Base-by-base conservation (phyloP, 2,888 invertebrate genomes). In the Himalopsyche anomala region DNA sequence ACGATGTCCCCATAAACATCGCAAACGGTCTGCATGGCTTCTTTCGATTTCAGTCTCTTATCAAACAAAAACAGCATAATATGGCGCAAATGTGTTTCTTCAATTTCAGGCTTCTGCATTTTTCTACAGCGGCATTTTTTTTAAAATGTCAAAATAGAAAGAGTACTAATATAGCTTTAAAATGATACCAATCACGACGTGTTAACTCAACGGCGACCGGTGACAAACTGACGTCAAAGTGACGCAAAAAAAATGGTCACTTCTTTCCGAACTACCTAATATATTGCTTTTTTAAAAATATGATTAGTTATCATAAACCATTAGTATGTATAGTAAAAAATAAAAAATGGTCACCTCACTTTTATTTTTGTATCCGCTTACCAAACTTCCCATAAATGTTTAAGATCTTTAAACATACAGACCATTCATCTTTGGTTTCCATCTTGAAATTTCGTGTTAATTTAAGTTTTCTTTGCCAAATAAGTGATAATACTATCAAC, bases 141-240 rank as follows among this genome's bases (percentile, higher is more conserved):
- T n/a, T n/a, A 28, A 28, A 28, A 28, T 28, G 0, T 28, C 0
- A 62, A 69, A 69, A 69, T 69, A 17, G 1, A 69, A 69, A 69
- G n/a, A 69, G 69, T 69, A 69, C 69, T 69, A 69, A 69, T 69
- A 69, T 8, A 69, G 69, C 69, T 69, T 69, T 69, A 69, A 69
- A 69, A 69, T 69, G 69, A 69, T 69, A 69, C 69, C 69, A 69
- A 69, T n/a, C 69, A 69, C 69, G 69, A 69, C 69, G n/a, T 17
- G 69, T n/a, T 69, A 69, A 69, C 69, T 69, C 2, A 28, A 2
- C 28, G 28, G 28, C 28, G 28, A 28, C 28, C 28, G 28, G 28
- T 28, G 28, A 28, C 0, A 28, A 28, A 28, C 0, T 28, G 28
- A n/a, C n/a, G n/a, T n/a, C n/a, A n/a, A n/a, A n/a, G n/a, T n/a